A percentile compares a stretch with the other conserved stretches of the same genome.
Evolutionary conservation across 2,113 vertebrate genomes (phyloP).

Genomic region (Brachirus orientalis): DNA sequence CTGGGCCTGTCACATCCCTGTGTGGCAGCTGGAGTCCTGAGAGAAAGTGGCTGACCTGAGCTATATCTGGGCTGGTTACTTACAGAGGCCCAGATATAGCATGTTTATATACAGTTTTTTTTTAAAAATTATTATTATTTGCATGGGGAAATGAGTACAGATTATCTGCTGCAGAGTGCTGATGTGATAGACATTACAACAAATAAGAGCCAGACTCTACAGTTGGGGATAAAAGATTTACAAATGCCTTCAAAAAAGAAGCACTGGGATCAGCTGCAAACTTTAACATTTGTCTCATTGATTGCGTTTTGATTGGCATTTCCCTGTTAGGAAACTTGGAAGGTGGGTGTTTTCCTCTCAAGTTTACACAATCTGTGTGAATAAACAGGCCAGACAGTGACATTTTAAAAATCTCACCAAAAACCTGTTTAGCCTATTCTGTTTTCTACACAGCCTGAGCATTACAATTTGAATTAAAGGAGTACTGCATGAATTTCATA

Average conservation of each 20-base stretch:
- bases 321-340: conserved; percentile 42
- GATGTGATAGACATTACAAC: conserved; percentile 45
- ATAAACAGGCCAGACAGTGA: conserved; percentile 26
- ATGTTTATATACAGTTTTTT: conserved; percentile 37
- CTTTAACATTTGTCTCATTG: conserved; percentile 61
- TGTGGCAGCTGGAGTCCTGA: conserved; percentile 60
- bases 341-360: neutral
- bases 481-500: neutral
- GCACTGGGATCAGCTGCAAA: conserved; percentile 44
- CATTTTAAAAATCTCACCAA: conserved; percentile 27
- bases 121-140: conserved; percentile 62
- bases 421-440: neutral
- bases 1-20: conserved; percentile 55
- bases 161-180: conserved; percentile 16
- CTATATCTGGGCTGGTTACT: conserved; percentile 58
- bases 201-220: conserved; percentile 57
- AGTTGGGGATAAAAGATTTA: conserved; percentile 56
- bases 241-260: conserved; percentile 47
- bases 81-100: conserved; percentile 4
- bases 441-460: neutral
- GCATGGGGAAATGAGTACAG: conserved; percentile 30
- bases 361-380: conserved; percentile 34
- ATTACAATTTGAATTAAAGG: neutral
- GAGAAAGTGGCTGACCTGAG: conserved; percentile 26
- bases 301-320: conserved; percentile 58